Evolutionary conservation across 2,888 invertebrate genomes (phyloP).

Genomic region (Tachina grossa): DNA sequence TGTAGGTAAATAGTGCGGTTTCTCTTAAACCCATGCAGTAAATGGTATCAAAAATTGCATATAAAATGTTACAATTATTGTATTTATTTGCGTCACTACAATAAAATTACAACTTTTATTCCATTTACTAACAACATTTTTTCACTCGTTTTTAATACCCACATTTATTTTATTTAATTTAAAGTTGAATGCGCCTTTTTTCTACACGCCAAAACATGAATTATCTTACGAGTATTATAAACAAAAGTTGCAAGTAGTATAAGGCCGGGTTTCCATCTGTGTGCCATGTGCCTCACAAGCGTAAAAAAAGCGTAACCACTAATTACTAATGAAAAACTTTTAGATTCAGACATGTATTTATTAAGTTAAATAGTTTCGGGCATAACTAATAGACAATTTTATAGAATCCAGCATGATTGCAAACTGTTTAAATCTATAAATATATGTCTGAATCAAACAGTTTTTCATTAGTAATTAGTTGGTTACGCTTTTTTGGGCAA

Average conservation of each 20-base stretch:
- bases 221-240: conserved; percentile 20
- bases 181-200: conserved; percentile 51
- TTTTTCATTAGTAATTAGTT: too few relatives aligned
- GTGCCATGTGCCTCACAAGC: too few relatives aligned
- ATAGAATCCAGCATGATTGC: too few relatives aligned
- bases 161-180: conserved; percentile 37
- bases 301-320: too few relatives aligned
- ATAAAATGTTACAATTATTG: conserved; percentile 21
- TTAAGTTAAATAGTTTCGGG: too few relatives aligned
- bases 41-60: conserved; percentile 6
- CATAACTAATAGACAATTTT: too few relatives aligned
- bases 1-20: not conserved
- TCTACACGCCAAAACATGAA: conserved; percentile 46
- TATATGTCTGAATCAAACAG: too few relatives aligned
- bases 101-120: conserved; percentile 34
- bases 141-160: conserved; percentile 31
- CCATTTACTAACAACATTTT: conserved; percentile 38
- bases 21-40: not conserved
- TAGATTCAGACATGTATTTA: too few relatives aligned
- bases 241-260: conserved; percentile 8
- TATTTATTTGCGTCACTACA: conserved; percentile 53
- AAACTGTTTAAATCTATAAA: too few relatives aligned
- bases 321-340: too few relatives aligned
- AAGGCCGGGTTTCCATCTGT: too few relatives aligned
- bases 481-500: too few relatives aligned